Conservation (phyloP, 2,113 vertebrate genomes). For the Nicator chloris region DNA sequence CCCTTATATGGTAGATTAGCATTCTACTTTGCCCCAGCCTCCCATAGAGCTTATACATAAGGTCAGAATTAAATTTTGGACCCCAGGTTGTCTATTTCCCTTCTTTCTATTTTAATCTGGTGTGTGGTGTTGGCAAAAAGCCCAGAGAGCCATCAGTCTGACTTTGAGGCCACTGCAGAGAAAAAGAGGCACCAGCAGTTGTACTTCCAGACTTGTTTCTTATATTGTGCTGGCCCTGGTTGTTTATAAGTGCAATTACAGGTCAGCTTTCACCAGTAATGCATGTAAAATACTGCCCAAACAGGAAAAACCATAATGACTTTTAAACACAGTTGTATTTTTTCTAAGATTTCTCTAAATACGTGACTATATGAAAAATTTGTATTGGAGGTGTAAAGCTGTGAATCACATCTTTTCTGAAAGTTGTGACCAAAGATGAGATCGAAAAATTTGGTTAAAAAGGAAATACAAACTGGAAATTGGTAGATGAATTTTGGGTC, state of each 20-base stretch:
- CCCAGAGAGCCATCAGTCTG: conserved; percentile 12
- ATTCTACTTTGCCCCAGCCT: neutral
- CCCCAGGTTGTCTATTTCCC: conserved; percentile 28
- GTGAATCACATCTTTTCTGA: neutral
- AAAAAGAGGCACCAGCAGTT: conserved; percentile 1
- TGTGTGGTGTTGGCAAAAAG: conserved; percentile 35
- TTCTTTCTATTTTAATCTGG: conserved; percentile 43
- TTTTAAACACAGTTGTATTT: neutral
- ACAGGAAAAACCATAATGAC: neutral
- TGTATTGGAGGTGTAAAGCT: neutral
- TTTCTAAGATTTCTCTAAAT: neutral
- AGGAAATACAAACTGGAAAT: neutral
- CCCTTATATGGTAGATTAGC: conserved; percentile 32
- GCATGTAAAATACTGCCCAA: neutral
- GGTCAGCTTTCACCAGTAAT: neutral
- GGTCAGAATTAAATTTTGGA: conserved; percentile 63
- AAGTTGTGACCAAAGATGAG: neutral
- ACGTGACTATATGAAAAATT: neutral
- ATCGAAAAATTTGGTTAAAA: neutral
- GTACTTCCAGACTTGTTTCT: neutral
- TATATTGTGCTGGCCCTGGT: neutral
- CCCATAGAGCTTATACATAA: conserved; percentile 33
- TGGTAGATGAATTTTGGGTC: neutral
- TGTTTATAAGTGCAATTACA: neutral
- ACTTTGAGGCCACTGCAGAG: neutral